Conservation (phyloP, 2,797 vertebrate species). For the Crax fasciolata region DNA sequence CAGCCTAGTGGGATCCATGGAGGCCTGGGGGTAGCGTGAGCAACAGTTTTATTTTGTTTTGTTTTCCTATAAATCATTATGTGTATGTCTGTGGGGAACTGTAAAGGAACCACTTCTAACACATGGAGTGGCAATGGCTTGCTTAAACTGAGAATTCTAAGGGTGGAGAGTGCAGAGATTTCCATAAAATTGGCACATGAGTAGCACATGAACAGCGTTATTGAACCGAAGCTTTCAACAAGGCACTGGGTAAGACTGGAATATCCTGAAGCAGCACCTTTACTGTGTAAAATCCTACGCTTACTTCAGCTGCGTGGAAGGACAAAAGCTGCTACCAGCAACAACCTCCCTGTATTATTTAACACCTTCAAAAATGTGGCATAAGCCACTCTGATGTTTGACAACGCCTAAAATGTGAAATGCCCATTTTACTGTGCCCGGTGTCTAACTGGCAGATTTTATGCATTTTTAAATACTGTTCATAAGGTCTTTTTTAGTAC, state of each 20-base stretch:
- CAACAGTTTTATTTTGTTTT: background rate
- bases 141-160: background rate
- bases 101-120: background rate
- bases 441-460: background rate
- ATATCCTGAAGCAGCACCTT: background rate
- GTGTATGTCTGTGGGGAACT: background rate
- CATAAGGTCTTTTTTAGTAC: background rate
- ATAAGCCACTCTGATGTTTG: background rate
- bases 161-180: background rate
- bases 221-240: background rate
- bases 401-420: background rate
- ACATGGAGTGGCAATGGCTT: background rate
- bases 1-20: background rate
- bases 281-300: background rate
- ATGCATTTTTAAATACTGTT: background rate
- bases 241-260: background rate
- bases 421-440: background rate
- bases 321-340: background rate
- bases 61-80: background rate
- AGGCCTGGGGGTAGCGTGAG: background rate
- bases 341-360: background rate
- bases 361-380: background rate
- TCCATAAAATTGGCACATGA: background rate
- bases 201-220: background rate
- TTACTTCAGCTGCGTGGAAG: background rate